Evolutionary conservation across 2,888 invertebrate genomes (phyloP), one percentile per base, ranked within the genome.

Genomic region (Galerucella pusilla): DNA sequence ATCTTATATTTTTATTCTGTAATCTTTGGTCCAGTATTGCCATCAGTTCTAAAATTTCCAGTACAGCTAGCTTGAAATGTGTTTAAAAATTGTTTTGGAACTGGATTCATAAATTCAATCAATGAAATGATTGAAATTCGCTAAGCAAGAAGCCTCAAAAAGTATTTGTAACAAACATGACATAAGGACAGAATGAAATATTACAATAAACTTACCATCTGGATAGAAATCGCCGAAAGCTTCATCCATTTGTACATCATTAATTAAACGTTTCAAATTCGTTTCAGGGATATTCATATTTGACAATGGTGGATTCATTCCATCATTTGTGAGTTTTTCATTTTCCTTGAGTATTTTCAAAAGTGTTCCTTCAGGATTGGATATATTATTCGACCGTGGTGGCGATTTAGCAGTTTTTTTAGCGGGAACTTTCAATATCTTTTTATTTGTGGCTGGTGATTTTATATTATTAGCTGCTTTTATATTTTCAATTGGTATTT

Each of bases 261-360:
- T 42, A 25, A 63, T 63, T 63, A 71, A 46, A 28, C 16, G 63
- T 11, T 49, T 52, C 46, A 65, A 65, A 65, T 65, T 65, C 9
- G 14, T 20, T 60, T 60, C 11, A 0, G 28, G 35, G 6, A 61
- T 14, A 35, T 35, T 14, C 6, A 14, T 42, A 9, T 61, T n/a
- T 35, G 61, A 28, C 28, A 14, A 35, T 35, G n/a, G 28, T 60
- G 4, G 3, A 25, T 20, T 20, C 25, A 60, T n/a, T 35, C n/a
- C 20, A 20, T 65, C 64, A 20, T 65, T 46, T 4, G 11, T 60
- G 25, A 68, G 45, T n/a, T 69, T 60, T n/a, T 69, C 69, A 49
- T 69, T 69, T 69, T 69, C 61, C 46, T 72, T 72, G 45, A 72
- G 28, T 46, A 72, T 60, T 45, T 72, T 60, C 42, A 59, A 49